These are phyloP conservation scores for Azorinus chamasolen DNA, from an alignment of 2,888 invertebrate genomes.

Conservation along the genomic window DNA sequence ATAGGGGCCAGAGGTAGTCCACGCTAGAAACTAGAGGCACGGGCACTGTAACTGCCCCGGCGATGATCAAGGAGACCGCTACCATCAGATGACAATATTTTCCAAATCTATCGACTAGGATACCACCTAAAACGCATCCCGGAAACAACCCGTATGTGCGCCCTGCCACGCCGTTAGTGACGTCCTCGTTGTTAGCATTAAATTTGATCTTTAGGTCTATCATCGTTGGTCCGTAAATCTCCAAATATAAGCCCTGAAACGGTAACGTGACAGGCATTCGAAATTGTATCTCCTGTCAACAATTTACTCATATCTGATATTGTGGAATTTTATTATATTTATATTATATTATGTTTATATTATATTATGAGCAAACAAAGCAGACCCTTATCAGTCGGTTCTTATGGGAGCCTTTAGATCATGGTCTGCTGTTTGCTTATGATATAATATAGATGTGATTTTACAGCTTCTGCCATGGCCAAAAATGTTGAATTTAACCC, in stretches of 20 bases:
- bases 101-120: constrained; percentile 65
- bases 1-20: constrained; percentile 54
- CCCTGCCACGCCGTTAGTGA: constrained; percentile 67
- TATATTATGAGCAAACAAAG: no score
- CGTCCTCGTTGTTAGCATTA: constrained; percentile 68
- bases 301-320: no score
- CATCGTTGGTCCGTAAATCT: constrained; percentile 73
- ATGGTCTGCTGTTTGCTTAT: no score
- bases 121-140: constrained; percentile 52
- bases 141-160: constrained; percentile 66
- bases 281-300: neutral
- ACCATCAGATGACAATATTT: constrained; percentile 64
- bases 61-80: constrained; percentile 63
- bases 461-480: no score
- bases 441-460: no score
- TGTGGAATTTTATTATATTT: no score
- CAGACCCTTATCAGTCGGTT: no score
- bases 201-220: constrained; percentile 68
- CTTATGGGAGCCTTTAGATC: no score
- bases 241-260: constrained; percentile 66
- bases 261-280: neutral
- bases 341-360: no score
- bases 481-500: no score
- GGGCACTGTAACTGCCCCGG: constrained; percentile 52
- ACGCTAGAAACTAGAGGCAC: constrained; percentile 60